phyloP scores from a whole-genome alignment of 2,888 invertebrate genomes.

The Metopia argyrocephala region DNA sequence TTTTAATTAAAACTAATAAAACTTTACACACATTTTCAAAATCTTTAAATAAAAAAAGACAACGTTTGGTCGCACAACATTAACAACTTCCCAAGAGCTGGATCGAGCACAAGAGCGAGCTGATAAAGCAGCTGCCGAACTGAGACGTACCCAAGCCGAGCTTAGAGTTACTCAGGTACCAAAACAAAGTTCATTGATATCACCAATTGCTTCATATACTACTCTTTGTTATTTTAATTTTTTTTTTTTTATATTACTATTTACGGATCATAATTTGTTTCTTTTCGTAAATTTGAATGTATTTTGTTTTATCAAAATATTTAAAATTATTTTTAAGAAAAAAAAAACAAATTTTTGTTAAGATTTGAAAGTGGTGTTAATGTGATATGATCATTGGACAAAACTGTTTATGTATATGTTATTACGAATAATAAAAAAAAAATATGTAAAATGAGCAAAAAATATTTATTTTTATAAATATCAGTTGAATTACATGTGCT shows the following conservation, averaged over 20 bases:
- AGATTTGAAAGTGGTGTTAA: conserved; percentile 66
- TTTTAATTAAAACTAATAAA: conserved; percentile 48
- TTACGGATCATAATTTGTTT: conserved; percentile 27
- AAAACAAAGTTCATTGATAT: conserved; percentile 50
- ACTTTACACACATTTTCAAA: conserved; percentile 1
- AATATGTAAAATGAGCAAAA: conserved; percentile 6
- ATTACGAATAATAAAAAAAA: conserved; percentile 33
- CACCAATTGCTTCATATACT: conserved; percentile 35
- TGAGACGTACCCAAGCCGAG: conserved; percentile 93
- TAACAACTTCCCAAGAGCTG: conserved; percentile 90
- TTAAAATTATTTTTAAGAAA: conserved; percentile 32
- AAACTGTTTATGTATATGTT: conserved; percentile 2
- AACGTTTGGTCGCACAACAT: conserved; percentile 89
- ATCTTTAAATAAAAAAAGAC: conserved; percentile 77
- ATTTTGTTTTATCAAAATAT: conserved; percentile 47
- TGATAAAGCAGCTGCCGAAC: conserved; percentile 90
- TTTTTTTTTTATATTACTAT: conserved; percentile 29
- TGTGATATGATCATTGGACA: conserved; percentile 62
- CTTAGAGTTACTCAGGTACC: conserved; percentile 90
- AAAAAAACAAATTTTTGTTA: conserved; percentile 39
- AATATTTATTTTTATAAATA: conserved; percentile 12
- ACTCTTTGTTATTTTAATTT: conserved; percentile 21
- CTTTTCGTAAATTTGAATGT: conserved; percentile 65
- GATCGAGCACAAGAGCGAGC: conserved; percentile 90
- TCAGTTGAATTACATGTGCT: conserved; percentile 60